These are phyloP conservation scores for Ctenoplectra terminalis DNA, from an alignment of 1,140 invertebrate species.

Conservation along the genomic window DNA sequence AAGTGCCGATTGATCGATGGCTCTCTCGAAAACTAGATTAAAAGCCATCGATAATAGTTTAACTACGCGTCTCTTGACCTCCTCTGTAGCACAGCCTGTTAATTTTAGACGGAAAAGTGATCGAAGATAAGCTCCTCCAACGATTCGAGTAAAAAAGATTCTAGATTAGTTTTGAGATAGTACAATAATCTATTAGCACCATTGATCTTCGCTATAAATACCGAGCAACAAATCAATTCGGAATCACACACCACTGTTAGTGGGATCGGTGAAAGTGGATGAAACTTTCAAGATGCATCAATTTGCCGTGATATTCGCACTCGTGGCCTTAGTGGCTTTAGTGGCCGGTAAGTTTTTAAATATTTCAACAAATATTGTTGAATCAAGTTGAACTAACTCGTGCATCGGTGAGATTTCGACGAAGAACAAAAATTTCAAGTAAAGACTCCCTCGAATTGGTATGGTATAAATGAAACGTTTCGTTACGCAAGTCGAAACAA, in stretches of 20 bases:
- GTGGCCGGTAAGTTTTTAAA: slow-evolving; percentile 50
- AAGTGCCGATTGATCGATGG: slow-evolving; percentile 25
- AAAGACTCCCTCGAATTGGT: no score
- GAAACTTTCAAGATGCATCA: slow-evolving; percentile 44
- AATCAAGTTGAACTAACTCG: background rate
- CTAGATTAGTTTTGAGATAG: slow-evolving; percentile 6
- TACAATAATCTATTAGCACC: background rate
- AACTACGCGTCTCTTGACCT: slow-evolving; percentile 41
- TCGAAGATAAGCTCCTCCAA: slow-evolving; percentile 2
- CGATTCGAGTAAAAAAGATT: slow-evolving; percentile 8
- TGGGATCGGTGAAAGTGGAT: background rate
- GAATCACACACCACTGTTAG: background rate
- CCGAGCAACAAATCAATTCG: background rate
- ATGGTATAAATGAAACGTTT: no score
- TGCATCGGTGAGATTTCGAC: no score
- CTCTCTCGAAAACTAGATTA: slow-evolving; percentile 44
- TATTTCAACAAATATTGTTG: background rate
- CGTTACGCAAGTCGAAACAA: no score
- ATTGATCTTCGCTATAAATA: slow-evolving; percentile 34
- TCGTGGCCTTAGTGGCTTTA: slow-evolving; percentile 42
- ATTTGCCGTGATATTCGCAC: slow-evolving; percentile 21
- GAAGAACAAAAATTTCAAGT: no score
- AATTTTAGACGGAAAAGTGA: slow-evolving; percentile 27
- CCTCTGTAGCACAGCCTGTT: background rate
- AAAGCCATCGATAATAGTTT: slow-evolving; percentile 45